Evolutionary conservation across 2,797 vertebrate genomes (phyloP).

Genomic region (Enteromius paludinosus): DNA sequence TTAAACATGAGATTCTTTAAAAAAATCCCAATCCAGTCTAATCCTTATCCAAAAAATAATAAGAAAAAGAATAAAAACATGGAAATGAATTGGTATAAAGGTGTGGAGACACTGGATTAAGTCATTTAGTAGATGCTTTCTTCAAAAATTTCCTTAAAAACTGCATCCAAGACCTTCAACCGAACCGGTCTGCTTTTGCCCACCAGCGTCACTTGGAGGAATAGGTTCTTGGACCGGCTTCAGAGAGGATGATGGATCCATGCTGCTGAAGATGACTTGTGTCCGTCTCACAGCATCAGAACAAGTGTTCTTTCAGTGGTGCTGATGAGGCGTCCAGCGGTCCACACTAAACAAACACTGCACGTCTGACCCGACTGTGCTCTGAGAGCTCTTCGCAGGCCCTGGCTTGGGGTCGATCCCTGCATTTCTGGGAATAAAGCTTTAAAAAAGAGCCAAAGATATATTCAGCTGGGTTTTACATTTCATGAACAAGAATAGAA

Average conservation of each 20-base stretch:
- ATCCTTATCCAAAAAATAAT: neutral
- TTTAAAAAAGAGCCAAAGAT: slow-evolving; percentile 4
- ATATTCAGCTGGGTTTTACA: slow-evolving; percentile 27
- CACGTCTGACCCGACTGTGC: slow-evolving; percentile 69
- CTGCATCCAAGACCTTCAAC: neutral
- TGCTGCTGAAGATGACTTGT: slow-evolving; percentile 33
- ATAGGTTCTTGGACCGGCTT: neutral
- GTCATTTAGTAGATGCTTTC: neutral
- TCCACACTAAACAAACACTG: slow-evolving; percentile 39
- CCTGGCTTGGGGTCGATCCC: slow-evolving; percentile 28
- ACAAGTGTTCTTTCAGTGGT: slow-evolving; percentile 32
- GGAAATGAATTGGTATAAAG: too few species aligned
- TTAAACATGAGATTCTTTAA: neutral
- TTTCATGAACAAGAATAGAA: slow-evolving; percentile 14
- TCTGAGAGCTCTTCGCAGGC: slow-evolving; percentile 62
- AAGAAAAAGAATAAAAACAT: neutral
- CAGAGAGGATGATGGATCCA: slow-evolving; percentile 27
- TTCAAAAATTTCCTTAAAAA: neutral
- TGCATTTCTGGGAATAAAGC: slow-evolving; percentile 27
- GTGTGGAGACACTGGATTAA: neutral
- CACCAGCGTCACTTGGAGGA: neutral
- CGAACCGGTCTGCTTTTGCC: neutral
- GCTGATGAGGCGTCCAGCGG: slow-evolving; percentile 34
- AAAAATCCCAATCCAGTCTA: neutral
- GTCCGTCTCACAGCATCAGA: slow-evolving; percentile 25